Base-by-base conservation (phyloP, 2,888 invertebrate genomes). In the Pseudococcus viburni region DNA sequence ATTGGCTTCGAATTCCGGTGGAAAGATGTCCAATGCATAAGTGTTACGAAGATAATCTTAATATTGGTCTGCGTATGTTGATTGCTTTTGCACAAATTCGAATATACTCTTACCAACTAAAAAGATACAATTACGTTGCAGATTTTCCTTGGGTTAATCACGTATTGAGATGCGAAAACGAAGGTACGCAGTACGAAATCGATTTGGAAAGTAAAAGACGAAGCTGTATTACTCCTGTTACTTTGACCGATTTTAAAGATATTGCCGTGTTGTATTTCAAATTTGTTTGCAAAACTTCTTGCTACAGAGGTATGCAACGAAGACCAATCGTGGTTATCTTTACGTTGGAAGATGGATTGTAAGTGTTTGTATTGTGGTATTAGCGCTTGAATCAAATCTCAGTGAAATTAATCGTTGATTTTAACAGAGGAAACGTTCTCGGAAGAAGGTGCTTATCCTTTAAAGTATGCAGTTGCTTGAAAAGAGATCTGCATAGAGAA, bases 211-310 rank as follows among this genome's bases (percentile, higher is more conserved):
- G 89, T 19, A 87, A 48, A 4, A 87, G 89, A 88, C 86, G 89
- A 85, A 89, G 89, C 84, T 88, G 89, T 15, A 68, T 89, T n/a
- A 89, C 89, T 33, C 88, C 86, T 26, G 89, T 89, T 42, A 68
- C 77, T 33, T 86, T 88, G 15, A 85, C 83, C 17, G 64, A 88
- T 42, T 87, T 86, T 26, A 55, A 85, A 42, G 89, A 89, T 48
- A 59, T 33, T 33, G 88, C 84, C 6, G 84, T 33, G 55, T 73
- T 89, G 55, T 89, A 88, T 9, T 96, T 94, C 91, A 93, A 94
- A 91, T 96, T 96, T 91, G 93, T 94, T 88, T 96, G 96, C 92
- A 95, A 96, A 91, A 96, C 95, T 89, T 95, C 95, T 15, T 97
- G 97, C 91, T 93, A 94, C 0, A 94, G 94, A 0, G 96, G 96